phyloP scores from a whole-genome alignment of 1,140 invertebrate species.

The Calephelis virginiensis region DNA sequence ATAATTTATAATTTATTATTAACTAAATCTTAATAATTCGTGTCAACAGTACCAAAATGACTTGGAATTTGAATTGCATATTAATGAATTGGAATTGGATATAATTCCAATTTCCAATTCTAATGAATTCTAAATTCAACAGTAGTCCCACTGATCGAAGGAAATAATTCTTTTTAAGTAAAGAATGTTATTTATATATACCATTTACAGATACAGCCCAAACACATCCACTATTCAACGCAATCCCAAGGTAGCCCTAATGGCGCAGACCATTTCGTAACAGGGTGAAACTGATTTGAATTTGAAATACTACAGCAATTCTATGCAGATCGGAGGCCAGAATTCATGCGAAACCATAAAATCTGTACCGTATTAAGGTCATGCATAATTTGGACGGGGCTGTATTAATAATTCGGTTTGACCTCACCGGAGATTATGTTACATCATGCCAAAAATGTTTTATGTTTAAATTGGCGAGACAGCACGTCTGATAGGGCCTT shows the following conservation, averaged over 20 bases:
- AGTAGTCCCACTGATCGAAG: too few species aligned
- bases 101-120: too few species aligned
- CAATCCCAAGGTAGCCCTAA: neutral
- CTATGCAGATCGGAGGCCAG: slow-evolving; percentile 18
- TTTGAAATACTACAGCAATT: slow-evolving; percentile 10
- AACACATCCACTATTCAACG: neutral
- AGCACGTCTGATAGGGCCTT: neutral
- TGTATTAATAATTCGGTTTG: slow-evolving; percentile 26
- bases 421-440: slow-evolving; percentile 23
- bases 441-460: slow-evolving; percentile 7
- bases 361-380: slow-evolving; percentile 28
- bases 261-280: neutral
- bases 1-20: too few species aligned
- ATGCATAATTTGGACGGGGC: slow-evolving; percentile 29
- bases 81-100: too few species aligned
- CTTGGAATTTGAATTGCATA: too few species aligned
- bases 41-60: too few species aligned
- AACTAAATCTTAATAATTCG: too few species aligned
- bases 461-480: slow-evolving; percentile 2
- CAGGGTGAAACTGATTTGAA: slow-evolving; percentile 13
- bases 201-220: too few species aligned
- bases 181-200: too few species aligned
- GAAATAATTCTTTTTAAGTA: too few species aligned
- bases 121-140: too few species aligned
- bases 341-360: slow-evolving; percentile 29